Conservation (phyloP, 1,140 invertebrate species). For the Melipona quadrifasciata region DNA sequence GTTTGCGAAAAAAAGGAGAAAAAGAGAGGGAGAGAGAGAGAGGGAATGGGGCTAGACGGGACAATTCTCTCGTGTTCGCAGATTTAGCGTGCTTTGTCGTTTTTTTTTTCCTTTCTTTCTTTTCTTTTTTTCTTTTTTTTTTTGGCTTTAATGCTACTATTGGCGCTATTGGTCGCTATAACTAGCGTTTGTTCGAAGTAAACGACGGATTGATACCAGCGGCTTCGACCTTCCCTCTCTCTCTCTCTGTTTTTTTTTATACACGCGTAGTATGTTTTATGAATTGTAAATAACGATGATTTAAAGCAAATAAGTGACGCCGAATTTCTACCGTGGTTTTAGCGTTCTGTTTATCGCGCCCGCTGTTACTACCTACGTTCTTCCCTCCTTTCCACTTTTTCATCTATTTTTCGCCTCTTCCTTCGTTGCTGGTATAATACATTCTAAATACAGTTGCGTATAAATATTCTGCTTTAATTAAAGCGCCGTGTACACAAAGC, state of each 20-base stretch:
- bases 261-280: background rate
- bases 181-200: constrained; percentile 1
- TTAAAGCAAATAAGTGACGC: background rate
- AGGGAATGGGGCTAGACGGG: background rate
- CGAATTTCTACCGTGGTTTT: background rate
- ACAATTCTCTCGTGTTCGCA: constrained; percentile 8
- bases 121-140: too few relatives aligned
- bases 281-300: constrained; percentile 33
- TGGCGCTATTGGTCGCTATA: background rate
- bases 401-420: too few relatives aligned
- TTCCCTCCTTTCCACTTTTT: too few relatives aligned
- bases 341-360: background rate
- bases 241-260: background rate
- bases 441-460: constrained; percentile 31
- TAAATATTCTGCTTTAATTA: constrained; percentile 52
- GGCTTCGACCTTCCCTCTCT: background rate
- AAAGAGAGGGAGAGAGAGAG: too few relatives aligned
- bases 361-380: background rate
- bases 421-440: background rate
- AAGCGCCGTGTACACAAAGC: constrained; percentile 35
- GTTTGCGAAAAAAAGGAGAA: background rate
- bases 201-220: background rate
- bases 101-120: background rate
- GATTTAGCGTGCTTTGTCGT: background rate
- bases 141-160: background rate